Evolutionary conservation across 2,888 invertebrate genomes (phyloP).

Genomic region (Mamestra brassicae): DNA sequence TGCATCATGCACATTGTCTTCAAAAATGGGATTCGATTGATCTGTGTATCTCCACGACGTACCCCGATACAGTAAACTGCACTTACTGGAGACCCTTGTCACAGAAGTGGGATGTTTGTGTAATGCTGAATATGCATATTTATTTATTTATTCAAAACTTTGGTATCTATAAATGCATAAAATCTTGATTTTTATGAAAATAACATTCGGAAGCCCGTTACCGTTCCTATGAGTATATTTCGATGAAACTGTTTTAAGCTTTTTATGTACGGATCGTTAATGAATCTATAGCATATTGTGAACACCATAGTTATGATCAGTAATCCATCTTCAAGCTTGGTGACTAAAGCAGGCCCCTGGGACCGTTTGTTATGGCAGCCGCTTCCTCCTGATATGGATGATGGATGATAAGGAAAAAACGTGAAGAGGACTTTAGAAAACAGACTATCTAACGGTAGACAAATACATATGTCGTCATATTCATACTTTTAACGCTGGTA

Average conservation of each 20-base stretch:
- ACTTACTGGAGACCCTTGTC: no score
- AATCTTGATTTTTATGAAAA: no score
- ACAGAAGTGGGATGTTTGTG: no score
- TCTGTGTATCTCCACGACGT: no score
- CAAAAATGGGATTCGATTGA: no score
- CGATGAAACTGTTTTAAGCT: background rate
- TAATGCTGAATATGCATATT: no score
- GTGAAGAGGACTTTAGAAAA: slow-evolving; percentile 10
- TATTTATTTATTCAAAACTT: no score
- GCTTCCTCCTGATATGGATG: slow-evolving; percentile 54
- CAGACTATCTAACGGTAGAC: background rate
- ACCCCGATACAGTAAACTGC: no score
- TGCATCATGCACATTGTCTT: no score
- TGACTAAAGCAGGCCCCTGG: slow-evolving; percentile 31
- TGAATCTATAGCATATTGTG: background rate
- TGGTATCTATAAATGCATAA: no score
- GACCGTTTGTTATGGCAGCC: slow-evolving; percentile 49
- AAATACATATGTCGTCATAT: background rate
- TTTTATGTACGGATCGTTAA: background rate
- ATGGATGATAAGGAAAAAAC: slow-evolving; percentile 54
- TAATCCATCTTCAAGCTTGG: slow-evolving; percentile 40
- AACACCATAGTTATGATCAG: slow-evolving; percentile 5
- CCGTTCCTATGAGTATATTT: background rate
- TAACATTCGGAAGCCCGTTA: no score
- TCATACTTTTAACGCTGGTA: background rate